These are phyloP conservation scores for Solen grandis DNA, from an alignment of 1,140 invertebrate species.

Conservation along the genomic window DNA sequence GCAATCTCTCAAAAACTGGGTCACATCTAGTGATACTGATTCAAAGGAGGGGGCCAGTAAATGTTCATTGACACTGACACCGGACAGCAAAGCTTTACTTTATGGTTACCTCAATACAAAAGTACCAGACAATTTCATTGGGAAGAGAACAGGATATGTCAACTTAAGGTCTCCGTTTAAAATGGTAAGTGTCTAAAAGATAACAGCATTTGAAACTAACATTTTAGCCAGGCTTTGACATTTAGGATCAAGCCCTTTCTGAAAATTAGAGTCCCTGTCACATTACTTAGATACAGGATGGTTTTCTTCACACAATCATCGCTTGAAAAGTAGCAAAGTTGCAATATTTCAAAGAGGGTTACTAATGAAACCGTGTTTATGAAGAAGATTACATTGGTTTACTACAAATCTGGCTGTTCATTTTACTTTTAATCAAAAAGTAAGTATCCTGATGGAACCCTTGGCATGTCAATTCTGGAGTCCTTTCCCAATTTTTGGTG, in stretches of 20 bases:
- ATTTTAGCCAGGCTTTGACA: not conserved
- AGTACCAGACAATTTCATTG: constrained; percentile 89
- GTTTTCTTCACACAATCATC: not conserved
- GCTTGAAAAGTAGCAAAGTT: not conserved
- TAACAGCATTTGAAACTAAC: not conserved
- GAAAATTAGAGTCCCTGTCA: not conserved
- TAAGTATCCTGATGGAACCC: too few species aligned
- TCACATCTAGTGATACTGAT: constrained; percentile 89
- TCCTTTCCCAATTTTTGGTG: too few species aligned
- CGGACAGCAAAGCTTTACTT: constrained; percentile 88
- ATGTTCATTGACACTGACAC: constrained; percentile 84
- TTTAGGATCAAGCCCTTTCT: not conserved
- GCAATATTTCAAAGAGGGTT: not conserved
- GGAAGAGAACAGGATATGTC: constrained; percentile 89
- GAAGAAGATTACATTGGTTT: too few species aligned
- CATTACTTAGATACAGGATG: not conserved
- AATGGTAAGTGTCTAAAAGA: constrained; percentile 82
- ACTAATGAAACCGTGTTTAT: not conserved
- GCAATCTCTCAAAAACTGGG: constrained; percentile 87
- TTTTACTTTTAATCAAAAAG: too few species aligned
- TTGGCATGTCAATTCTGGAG: too few species aligned
- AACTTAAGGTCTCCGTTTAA: constrained; percentile 86
- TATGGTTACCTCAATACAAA: constrained; percentile 87
- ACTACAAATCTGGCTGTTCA: too few species aligned
- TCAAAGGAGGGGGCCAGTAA: constrained; percentile 89